These are phyloP conservation scores for Leptinotarsa texana DNA, from an alignment of 1,140 invertebrate genomes.

Conservation along the genomic window DNA sequence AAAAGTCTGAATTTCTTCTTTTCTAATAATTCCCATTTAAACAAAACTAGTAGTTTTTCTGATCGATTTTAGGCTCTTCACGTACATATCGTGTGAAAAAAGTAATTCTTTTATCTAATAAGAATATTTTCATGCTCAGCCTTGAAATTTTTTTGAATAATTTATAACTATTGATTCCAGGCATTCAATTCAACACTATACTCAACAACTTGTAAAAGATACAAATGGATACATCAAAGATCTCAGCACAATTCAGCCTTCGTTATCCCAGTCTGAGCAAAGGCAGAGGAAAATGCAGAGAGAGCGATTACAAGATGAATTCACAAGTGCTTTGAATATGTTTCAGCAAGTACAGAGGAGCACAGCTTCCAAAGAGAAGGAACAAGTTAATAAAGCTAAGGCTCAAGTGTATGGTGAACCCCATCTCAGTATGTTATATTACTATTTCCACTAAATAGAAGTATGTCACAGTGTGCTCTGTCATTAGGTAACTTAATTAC, in stretches of 20 bases:
- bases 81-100: too few species aligned
- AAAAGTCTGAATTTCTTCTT: too few species aligned
- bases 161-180: slow-evolving; percentile 59
- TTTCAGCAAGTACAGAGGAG: slow-evolving; percentile 81
- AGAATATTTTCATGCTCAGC: too few species aligned
- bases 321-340: slow-evolving; percentile 86
- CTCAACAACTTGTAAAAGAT: slow-evolving; percentile 92
- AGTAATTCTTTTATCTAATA: too few species aligned
- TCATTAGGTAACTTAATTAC: background rate
- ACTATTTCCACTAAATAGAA: too few species aligned
- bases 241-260: slow-evolving; percentile 65
- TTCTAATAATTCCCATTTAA: too few species aligned
- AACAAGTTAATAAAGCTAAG: slow-evolving; percentile 73
- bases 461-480: background rate
- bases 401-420: slow-evolving; percentile 54
- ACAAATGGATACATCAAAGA: slow-evolving; percentile 87
- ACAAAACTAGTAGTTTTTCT: too few species aligned
- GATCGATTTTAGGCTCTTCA: too few species aligned
- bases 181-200: slow-evolving; percentile 93
- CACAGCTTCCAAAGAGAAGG: slow-evolving; percentile 83
- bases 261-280: slow-evolving; percentile 64
- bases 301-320: slow-evolving; percentile 92
- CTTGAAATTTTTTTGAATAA: too few species aligned
- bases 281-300: slow-evolving; percentile 87
- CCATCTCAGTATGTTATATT: slow-evolving; percentile 39